Conservation (phyloP, 2,797 vertebrate genomes). For the Dermochelys coriacea region DNA sequence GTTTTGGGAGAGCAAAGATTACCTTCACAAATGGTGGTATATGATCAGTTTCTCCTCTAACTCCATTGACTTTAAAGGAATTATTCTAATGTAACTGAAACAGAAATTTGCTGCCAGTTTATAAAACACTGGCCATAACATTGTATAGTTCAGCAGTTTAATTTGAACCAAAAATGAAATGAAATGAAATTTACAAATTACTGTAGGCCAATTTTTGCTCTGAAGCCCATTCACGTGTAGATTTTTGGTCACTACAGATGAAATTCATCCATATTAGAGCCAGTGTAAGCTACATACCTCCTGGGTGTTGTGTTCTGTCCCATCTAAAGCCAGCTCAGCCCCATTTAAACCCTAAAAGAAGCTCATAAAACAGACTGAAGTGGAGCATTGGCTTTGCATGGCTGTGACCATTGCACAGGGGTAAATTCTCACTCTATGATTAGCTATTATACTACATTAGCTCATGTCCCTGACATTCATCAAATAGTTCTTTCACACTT, state of each 20-base stretch:
- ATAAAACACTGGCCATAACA: fast-evolving
- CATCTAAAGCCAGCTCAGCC: not conserved
- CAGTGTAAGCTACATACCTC: not conserved
- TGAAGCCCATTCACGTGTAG: not conserved
- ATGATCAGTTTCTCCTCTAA: not conserved
- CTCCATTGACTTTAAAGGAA: not conserved
- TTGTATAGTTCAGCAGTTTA: not conserved
- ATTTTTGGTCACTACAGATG: not conserved
- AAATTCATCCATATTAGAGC: not conserved
- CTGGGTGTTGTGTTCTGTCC: too few relatives aligned
- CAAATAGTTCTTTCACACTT: slow-evolving; percentile 1
- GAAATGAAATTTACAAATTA: not conserved
- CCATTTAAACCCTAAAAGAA: not conserved
- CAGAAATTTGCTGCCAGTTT: not conserved
- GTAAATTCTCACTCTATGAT: not conserved
- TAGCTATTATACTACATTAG: not conserved
- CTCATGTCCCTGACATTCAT: slow-evolving; percentile 7
- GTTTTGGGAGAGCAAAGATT: not conserved
- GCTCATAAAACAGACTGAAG: not conserved
- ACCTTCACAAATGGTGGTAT: not conserved
- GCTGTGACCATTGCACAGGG: not conserved
- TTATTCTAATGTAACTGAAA: not conserved
- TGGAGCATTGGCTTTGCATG: not conserved
- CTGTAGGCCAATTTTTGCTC: not conserved
- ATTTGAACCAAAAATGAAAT: not conserved